Conservation (phyloP, 2,888 invertebrate species). For the Uloborus plumipes region DNA sequence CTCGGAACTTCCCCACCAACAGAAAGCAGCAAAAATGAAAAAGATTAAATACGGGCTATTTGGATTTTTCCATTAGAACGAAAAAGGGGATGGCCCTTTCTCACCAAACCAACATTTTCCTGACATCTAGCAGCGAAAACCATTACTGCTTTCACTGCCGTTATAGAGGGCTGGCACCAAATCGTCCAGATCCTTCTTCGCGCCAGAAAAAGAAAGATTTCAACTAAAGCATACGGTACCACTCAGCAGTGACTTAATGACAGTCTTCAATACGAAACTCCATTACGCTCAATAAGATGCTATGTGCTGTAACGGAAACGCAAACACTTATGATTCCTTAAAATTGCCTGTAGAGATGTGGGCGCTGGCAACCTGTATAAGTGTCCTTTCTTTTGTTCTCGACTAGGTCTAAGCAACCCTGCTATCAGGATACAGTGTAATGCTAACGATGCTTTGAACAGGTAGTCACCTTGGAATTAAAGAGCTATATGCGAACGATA, state of each 20-base stretch:
- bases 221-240: constrained; percentile 36
- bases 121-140: constrained; percentile 22
- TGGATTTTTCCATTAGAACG: constrained; percentile 39
- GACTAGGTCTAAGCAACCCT: too few species aligned
- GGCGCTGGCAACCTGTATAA: background rate
- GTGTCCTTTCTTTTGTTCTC: constrained; percentile 49
- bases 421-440: constrained; percentile 25
- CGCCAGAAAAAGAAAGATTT: background rate
- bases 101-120: constrained; percentile 43
- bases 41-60: constrained; percentile 25
- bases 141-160: constrained; percentile 39
- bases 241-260: constrained; percentile 38
- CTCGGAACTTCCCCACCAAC: background rate
- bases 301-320: constrained; percentile 48
- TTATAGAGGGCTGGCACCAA: constrained; percentile 29
- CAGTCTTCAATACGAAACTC: constrained; percentile 21
- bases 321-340: constrained; percentile 33
- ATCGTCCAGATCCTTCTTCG: constrained; percentile 16
- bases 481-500: too few species aligned
- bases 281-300: constrained; percentile 51
- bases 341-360: too few species aligned
- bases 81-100: constrained; percentile 19
- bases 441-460: constrained; percentile 50
- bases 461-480: background rate
- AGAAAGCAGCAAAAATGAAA: too few species aligned